Percentiles rank a stretch among this genome's conserved stretches.
Conservation (phyloP, 2,113 vertebrate species). For the Edolisoma coerulescens region DNA sequence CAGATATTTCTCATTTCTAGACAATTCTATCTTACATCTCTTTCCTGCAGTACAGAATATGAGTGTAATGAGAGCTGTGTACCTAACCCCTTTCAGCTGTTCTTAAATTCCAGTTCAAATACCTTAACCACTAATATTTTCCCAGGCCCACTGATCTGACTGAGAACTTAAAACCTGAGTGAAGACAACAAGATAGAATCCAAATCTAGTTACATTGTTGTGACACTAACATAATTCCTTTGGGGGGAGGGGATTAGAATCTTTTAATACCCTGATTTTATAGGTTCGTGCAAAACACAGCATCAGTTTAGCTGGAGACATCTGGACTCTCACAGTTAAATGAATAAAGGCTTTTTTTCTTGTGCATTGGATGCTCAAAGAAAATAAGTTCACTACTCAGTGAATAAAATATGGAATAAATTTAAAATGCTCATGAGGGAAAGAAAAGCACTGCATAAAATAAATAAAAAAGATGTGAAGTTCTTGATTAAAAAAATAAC, state of each 20-base stretch:
- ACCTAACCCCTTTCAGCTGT: not conserved
- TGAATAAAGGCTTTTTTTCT: not conserved
- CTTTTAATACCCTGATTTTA: constrained; percentile 26
- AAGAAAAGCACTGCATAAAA: not conserved
- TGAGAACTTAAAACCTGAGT: not conserved
- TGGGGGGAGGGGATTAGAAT: not conserved
- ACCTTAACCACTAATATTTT: not conserved
- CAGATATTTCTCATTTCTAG: not conserved
- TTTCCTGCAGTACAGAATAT: not conserved
- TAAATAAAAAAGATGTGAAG: not conserved
- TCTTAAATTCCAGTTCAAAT: not conserved
- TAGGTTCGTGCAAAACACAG: not conserved
- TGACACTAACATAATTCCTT: not conserved
- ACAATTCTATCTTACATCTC: not conserved
- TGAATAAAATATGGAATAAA: constrained; percentile 50
- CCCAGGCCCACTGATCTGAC: not conserved
- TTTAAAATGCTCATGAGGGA: not conserved
- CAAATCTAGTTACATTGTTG: not conserved
- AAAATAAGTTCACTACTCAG: constrained; percentile 19
- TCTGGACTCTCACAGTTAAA: constrained; percentile 44
- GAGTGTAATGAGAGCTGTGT: not conserved
- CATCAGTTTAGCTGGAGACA: constrained; percentile 14
- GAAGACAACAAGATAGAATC: not conserved
- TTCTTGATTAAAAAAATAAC: not conserved
- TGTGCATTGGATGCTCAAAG: constrained; percentile 4